Conservation (phyloP, 1,140 invertebrate species). For the Aphaenogaster rudis region DNA sequence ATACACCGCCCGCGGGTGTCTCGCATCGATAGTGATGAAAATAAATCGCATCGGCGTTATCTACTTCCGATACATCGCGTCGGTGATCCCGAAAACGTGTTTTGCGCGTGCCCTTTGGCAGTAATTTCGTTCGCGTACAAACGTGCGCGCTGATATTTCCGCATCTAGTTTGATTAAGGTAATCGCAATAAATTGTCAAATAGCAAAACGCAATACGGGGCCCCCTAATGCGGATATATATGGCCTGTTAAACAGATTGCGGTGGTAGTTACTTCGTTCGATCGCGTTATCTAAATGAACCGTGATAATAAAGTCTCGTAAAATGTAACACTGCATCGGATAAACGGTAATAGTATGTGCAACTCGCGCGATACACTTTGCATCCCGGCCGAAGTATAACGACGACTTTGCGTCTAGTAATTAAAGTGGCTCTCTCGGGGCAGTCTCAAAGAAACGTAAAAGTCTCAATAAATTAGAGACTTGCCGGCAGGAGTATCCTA, state of each 20-base stretch:
- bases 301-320: slow-evolving; percentile 18
- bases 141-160: slow-evolving; percentile 41
- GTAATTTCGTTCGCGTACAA: slow-evolving; percentile 47
- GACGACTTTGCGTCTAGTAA: slow-evolving; percentile 19
- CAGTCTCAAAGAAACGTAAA: background rate
- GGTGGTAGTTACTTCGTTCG: slow-evolving; percentile 10
- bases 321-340: background rate
- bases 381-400: background rate
- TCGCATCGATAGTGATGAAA: slow-evolving; percentile 65
- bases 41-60: slow-evolving; percentile 63
- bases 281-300: slow-evolving; percentile 22
- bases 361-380: background rate
- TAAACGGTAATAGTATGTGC: background rate
- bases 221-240: slow-evolving; percentile 5
- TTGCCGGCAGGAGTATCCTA: slow-evolving; percentile 16
- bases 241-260: slow-evolving; percentile 33
- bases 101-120: slow-evolving; percentile 59
- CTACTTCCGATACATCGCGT: slow-evolving; percentile 64
- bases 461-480: slow-evolving; percentile 54
- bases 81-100: slow-evolving; percentile 60
- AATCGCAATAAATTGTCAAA: slow-evolving; percentile 47
- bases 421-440: background rate
- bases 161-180: slow-evolving; percentile 48
- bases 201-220: slow-evolving; percentile 26
- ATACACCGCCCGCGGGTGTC: slow-evolving; percentile 51